Percentiles rank a stretch among this genome's conserved stretches.
Evolutionary conservation across 1,140 invertebrate genomes (phyloP).

Genomic region (Drosophila biarmipes): DNA sequence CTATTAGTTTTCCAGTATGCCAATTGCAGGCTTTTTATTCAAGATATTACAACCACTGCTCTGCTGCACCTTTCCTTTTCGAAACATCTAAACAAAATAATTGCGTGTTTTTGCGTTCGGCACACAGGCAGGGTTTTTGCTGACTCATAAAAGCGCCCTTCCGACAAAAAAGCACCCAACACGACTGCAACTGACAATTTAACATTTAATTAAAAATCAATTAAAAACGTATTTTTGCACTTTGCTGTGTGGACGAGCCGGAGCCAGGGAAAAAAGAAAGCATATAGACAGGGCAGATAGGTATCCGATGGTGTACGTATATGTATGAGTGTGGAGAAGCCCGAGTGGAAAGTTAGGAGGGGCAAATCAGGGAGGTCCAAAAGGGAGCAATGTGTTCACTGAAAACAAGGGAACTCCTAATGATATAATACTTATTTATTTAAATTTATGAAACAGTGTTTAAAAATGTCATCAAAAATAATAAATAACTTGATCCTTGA

Average conservation of each 20-base stretch:
- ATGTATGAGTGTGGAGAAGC: not conserved
- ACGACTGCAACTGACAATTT: slow-evolving; percentile 73
- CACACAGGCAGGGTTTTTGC: not conserved
- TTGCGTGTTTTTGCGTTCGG: slow-evolving; percentile 1
- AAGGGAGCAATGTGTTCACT: slow-evolving; percentile 1
- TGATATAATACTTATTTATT: no score
- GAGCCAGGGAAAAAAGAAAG: slow-evolving; percentile 7
- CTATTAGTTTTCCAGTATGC: no score
- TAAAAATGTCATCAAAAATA: no score
- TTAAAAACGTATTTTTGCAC: slow-evolving; percentile 77
- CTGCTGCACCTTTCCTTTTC: not conserved
- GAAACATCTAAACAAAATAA: slow-evolving; percentile 8
- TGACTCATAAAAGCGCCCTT: slow-evolving; percentile 21
- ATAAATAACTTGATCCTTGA: no score
- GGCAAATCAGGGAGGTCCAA: not conserved
- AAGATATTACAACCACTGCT: not conserved
- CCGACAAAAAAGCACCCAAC: not conserved
- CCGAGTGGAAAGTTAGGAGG: not conserved
- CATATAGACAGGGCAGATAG: slow-evolving; percentile 16
- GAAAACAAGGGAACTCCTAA: not conserved
- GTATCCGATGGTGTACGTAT: slow-evolving; percentile 1
- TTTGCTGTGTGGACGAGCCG: slow-evolving; percentile 38
- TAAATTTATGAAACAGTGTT: no score
- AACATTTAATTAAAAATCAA: slow-evolving; percentile 83
- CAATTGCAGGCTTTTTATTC: no score